Evolutionary conservation across 2,888 invertebrate genomes (phyloP), one percentile per base, ranked within the genome.

Genomic region (Mycalesis mineus): DNA sequence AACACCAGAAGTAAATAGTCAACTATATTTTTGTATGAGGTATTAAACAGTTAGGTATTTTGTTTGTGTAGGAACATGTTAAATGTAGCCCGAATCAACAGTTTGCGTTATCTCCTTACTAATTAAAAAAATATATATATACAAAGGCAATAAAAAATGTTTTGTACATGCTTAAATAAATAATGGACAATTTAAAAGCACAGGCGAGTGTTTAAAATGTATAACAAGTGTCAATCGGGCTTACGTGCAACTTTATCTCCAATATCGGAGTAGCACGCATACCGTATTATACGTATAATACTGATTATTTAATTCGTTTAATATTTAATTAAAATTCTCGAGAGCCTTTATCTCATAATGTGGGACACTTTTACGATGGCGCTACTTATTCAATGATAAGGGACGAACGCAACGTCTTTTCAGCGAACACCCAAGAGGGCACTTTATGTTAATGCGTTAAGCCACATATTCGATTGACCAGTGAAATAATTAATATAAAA

Each of bases 301-400:
- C 89, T 88, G 89, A 89, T 88, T 84, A 87, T 89, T 88, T 84
- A 84, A 88, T 88, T 88, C 87, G 69, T 86, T 88, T 88, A 87
- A 88, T 88, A 88, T 89, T 88, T 88, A 88, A 89, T 89, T 88
- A 87, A 89, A 87, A 88, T 88, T 87, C 88, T 80, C 83, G 77
- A 78, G 82, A 86, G 80, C 81, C 81, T 82, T 89, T 89, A 88
- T 88, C 89, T 88, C 82, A 82, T 86, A 88, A 85, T 87, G 88
- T 88, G 82, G 88, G 88, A 88, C 88, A 88, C 86, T 84, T 88
- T 88, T 86, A 88, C 87, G 89, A 87, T 79, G 88, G 80, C 80
- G 83, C 87, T 88, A 81, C 88, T 83, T 82, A 82, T 80, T 80
- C 77, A 78, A 82, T 82, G 89, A 89, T 88, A 88, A 88, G 80